Conservation (phyloP, 2,797 vertebrate species). For the Forpus xanthops region DNA sequence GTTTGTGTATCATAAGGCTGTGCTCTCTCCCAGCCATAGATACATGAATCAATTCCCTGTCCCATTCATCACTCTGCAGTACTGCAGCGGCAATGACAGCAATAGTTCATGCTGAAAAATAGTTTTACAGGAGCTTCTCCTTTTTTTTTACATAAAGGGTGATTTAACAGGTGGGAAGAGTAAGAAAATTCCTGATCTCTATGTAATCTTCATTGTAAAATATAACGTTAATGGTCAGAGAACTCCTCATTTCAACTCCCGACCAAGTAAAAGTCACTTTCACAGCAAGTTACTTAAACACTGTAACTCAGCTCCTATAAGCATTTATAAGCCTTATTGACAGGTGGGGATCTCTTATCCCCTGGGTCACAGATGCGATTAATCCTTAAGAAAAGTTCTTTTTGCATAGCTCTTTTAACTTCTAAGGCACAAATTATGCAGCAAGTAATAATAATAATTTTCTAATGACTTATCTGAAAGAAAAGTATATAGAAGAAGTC, state of each 20-base stretch:
- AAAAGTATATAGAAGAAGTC: background rate
- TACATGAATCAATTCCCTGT: background rate
- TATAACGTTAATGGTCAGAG: background rate
- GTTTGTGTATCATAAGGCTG: background rate
- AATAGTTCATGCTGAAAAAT: background rate
- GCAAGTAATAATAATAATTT: background rate
- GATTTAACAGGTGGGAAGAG: background rate
- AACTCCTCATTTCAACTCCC: background rate
- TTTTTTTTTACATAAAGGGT: background rate
- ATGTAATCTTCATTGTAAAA: background rate
- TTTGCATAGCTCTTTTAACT: background rate
- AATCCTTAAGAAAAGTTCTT: slow-evolving; percentile 20
- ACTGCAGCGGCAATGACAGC: background rate
- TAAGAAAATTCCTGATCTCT: background rate
- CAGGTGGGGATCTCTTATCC: slow-evolving; percentile 15
- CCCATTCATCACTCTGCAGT: background rate
- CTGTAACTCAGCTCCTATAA: background rate
- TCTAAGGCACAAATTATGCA: background rate
- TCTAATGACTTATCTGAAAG: slow-evolving; percentile 4
- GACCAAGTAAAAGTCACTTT: background rate
- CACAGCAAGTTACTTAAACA: background rate
- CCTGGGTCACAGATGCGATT: background rate
- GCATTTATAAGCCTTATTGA: slow-evolving; percentile 48
- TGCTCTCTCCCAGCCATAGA: background rate
- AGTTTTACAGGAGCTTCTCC: background rate